Base-by-base conservation (phyloP, 2,888 invertebrate species). In the Mactromeris polynyma region DNA sequence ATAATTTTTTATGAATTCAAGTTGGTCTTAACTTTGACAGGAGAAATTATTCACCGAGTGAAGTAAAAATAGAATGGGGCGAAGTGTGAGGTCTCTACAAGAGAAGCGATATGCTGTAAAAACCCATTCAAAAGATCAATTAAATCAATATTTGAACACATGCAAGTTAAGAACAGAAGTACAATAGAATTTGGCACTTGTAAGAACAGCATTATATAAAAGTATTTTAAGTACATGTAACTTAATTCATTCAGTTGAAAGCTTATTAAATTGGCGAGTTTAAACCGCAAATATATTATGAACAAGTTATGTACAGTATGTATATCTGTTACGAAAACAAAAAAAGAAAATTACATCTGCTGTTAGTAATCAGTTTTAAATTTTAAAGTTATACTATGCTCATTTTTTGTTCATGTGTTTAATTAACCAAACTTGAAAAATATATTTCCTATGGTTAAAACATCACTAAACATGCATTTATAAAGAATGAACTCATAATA, bases 1-100 rank as follows among this genome's bases (percentile, higher is more conserved):
- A 73, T 73, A 73, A 69, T 36, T 73, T 19, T 73, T 36, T 73
- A 73, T 64, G 58, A 73, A 73, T 73, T 73, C 73, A 19, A 36
- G 73, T 73, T 73, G 73, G 73, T 73, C 73, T 17, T 17, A 3
- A 6, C 33, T 3, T 19, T 73, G 73, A 73, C 73, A 73, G 36
- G 73, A 14, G 33, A 73, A 33, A 73, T 73, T 2, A 26, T 17
- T 73, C 73, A 33, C 33, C 1, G 19, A 6, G 19, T 17, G 17
- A 19, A 33, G 14, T 3, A 19, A 73, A 21, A 73, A 73, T 36
- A 73, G 26, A 64, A 26, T 6, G 26, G 9, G n/a, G 58, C 9
- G 58, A 64, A 26, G 26, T 26, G 26, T 64, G 3, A 4, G 58
- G n/a, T 64, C 58, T 64, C n/a, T n/a, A n/a, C 26, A 64, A 9